These are phyloP conservation scores for Malurus elegans DNA, from an alignment of 2,113 vertebrate species.

Conservation along the genomic window DNA sequence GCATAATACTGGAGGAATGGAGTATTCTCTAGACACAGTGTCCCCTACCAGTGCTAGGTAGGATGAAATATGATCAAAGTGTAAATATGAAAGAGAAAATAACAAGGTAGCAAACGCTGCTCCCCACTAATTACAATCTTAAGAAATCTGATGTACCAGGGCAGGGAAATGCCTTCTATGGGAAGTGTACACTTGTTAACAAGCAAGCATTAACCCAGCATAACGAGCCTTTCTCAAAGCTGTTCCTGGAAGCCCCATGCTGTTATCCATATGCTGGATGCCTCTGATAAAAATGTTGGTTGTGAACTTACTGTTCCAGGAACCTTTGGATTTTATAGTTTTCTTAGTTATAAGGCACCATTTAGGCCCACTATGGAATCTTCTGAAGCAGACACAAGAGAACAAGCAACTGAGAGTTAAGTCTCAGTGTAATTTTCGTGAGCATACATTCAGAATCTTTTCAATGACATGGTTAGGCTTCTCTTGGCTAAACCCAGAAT, in stretches of 20 bases:
- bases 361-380: not conserved
- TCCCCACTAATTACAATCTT: not conserved
- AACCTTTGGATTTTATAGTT: not conserved
- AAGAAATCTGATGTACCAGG: not conserved
- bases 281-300: not conserved
- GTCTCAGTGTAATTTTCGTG: not conserved
- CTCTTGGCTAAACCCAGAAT: not conserved
- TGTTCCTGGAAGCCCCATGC: not conserved
- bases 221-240: not conserved
- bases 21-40: not conserved
- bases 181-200: not conserved
- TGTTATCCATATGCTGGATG: constrained; percentile 47
- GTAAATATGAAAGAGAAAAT: not conserved
- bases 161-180: not conserved
- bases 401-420: not conserved
- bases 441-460: not conserved
- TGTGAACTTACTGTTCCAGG: not conserved
- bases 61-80: not conserved
- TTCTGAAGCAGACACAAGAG: not conserved
- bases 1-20: not conserved
- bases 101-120: not conserved
- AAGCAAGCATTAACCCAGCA: constrained; percentile 1
- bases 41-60: not conserved
- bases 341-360: not conserved
- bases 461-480: not conserved